These are phyloP conservation scores for Crax fasciolata DNA, from an alignment of 2,797 vertebrate species.

Conservation along the genomic window DNA sequence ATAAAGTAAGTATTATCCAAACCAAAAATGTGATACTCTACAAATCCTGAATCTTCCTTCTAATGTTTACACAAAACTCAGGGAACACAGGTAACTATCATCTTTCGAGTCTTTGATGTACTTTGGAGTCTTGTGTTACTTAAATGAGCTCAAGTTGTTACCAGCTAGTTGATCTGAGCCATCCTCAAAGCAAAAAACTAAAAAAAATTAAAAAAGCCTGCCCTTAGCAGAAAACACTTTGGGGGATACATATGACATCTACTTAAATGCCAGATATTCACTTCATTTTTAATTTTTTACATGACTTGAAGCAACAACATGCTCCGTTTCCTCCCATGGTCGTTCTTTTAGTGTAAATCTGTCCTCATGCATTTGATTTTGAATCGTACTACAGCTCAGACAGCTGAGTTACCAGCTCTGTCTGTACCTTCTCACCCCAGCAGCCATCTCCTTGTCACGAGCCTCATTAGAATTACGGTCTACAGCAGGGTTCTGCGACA, in stretches of 20 bases:
- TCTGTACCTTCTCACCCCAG: background rate
- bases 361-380: background rate
- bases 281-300: conserved; percentile 33
- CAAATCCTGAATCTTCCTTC: background rate
- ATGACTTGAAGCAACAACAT: background rate
- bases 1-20: background rate
- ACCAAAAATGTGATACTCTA: background rate
- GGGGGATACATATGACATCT: background rate
- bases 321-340: background rate
- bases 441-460: conserved; percentile 27
- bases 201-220: background rate
- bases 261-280: background rate
- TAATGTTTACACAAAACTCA: background rate
- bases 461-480: background rate
- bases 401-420: background rate
- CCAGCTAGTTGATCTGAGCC: background rate
- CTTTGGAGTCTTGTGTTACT: background rate
- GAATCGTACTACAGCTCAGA: background rate
- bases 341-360: conserved; percentile 13
- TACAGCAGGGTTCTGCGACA: conserved; percentile 49
- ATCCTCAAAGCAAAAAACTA: background rate
- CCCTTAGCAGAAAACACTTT: background rate
- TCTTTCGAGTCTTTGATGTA: background rate
- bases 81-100: background rate
- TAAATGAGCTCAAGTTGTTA: background rate